Evolutionary conservation across 2,888 invertebrate genomes (phyloP).

Genomic region (Acleris literana): DNA sequence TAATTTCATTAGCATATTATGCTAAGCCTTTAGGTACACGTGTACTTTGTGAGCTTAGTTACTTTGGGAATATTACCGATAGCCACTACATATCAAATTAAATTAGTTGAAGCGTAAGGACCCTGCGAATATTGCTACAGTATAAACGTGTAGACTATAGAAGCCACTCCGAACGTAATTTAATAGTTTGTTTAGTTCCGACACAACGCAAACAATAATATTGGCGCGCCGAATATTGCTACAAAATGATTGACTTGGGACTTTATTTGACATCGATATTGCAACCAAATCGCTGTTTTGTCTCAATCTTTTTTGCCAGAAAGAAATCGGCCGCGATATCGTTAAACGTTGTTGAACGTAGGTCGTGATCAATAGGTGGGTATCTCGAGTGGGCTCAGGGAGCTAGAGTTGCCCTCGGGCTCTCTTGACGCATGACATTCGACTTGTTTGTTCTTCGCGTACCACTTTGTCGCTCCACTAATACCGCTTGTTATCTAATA

Average conservation of each 20-base stretch:
- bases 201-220: slow-evolving; percentile 30
- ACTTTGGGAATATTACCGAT: slow-evolving; percentile 1
- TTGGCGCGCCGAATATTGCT: slow-evolving; percentile 22
- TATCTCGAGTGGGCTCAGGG: slow-evolving; percentile 13
- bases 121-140: background rate
- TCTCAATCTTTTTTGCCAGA: too few relatives aligned
- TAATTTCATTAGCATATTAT: slow-evolving; percentile 8
- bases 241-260: slow-evolving; percentile 27
- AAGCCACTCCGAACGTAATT: slow-evolving; percentile 28
- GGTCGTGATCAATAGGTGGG: background rate
- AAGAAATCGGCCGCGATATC: too few relatives aligned
- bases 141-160: background rate
- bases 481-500: slow-evolving; percentile 19
- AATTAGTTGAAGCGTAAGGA: slow-evolving; percentile 3
- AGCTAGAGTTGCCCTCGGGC: slow-evolving; percentile 7
- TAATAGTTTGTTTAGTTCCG: slow-evolving; percentile 25
- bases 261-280: slow-evolving; percentile 7
- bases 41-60: slow-evolving; percentile 7
- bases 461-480: slow-evolving; percentile 30
- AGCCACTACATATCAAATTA: slow-evolving; percentile 3
- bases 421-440: slow-evolving; percentile 15
- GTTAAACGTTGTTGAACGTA: too few relatives aligned
- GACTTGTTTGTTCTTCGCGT: slow-evolving; percentile 31
- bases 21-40: background rate
- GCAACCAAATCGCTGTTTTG: too few relatives aligned